A percentile compares a stretch with the other conserved stretches of the same genome.
These are phyloP conservation scores for Hypercompe scribonia DNA, from an alignment of 2,888 invertebrate species.

Conservation along the genomic window DNA sequence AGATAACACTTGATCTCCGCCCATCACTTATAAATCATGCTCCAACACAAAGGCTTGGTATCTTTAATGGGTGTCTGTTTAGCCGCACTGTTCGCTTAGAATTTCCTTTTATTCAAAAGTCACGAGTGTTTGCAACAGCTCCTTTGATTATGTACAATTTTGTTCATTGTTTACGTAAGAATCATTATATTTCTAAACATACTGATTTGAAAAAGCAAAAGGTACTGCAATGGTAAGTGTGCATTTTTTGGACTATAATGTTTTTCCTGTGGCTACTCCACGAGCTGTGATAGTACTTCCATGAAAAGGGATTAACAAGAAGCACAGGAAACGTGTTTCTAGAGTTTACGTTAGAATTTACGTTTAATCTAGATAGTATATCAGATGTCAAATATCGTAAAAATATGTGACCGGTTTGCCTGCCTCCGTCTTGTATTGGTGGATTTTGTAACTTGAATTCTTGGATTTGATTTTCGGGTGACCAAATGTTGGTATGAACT, in stretches of 20 bases:
- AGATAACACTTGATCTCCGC: constrained; percentile 1
- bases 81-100: constrained; percentile 39
- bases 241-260: neutral
- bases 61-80: constrained; percentile 40
- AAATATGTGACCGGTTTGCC: no score
- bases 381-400: no score
- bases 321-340: no score
- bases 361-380: no score
- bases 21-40: constrained; percentile 16
- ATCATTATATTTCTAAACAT: constrained; percentile 22
- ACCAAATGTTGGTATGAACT: no score
- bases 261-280: no score
- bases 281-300: no score
- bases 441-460: no score
- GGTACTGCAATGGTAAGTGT: neutral
- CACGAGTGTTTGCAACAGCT: constrained; percentile 28
- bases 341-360: no score
- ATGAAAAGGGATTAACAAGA: no score
- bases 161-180: constrained; percentile 7
- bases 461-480: no score
- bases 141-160: constrained; percentile 27
- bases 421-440: no score
- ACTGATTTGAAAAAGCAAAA: neutral
- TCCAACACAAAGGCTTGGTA: constrained; percentile 37
- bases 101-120: constrained; percentile 30